Evolutionary conservation across 1,140 invertebrate genomes (phyloP), one percentile per base, ranked within the genome.

Genomic region (Plodia interpunctella): DNA sequence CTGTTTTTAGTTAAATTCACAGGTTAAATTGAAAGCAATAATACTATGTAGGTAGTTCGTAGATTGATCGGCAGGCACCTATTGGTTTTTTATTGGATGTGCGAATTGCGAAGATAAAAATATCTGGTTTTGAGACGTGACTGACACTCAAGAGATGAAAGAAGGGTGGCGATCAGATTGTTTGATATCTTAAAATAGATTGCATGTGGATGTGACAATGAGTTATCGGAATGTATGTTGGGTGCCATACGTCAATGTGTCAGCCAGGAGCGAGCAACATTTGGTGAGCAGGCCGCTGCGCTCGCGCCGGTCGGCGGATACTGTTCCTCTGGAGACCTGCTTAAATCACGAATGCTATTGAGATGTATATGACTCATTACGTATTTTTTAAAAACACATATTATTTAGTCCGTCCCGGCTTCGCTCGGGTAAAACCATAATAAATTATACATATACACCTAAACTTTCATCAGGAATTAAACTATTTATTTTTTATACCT

Each of bases 191-290:
- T n/a, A 44, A 44, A 44, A 44, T 44, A 44, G 38, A 44, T 5
- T 44, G 38, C 38, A 15, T 15, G 38, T 21, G 13, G 9, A 53
- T 18, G 19, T 53, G 51, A 53, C 51, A 53, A 53, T 53, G 51
- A 53, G 20, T 53, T 53, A 53, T 53, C 21, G 51, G 51, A 53
- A 53, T 53, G 51, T 25, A n/a, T 21, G 17, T 18, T 11, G 5
- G 20, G 51, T 25, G 51, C 21, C 18, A 53, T 53, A 25, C 51
- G 21, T 53, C 51, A 53, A 53, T 53, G 17, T 53, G 51, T 53
- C 51, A 25, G 13, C 2, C 49, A 44, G 38, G 15, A n/a, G 15
- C 2, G 15, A n/a, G 6, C 5, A 44, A 44, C 38, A 44, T 44
- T 44, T 44, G 38, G 38, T 44, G 13, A 13, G 38, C 38, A 44